These are phyloP conservation scores for Gila orcuttii DNA, from an alignment of 2,113 vertebrate species.

Conservation along the genomic window DNA sequence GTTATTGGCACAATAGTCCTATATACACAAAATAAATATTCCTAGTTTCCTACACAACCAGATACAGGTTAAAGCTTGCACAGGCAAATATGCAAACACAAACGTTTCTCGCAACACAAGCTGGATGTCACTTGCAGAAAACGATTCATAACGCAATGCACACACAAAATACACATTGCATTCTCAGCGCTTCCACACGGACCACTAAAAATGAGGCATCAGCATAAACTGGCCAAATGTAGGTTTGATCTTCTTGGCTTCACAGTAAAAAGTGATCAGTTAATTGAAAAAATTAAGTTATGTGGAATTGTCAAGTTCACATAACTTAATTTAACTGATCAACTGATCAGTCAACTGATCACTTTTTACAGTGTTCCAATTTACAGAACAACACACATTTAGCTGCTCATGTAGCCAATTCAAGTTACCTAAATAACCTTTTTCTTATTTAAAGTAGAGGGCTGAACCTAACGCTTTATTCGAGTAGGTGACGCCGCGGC, in stretches of 20 bases:
- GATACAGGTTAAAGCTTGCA: too few relatives aligned
- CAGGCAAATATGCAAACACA: not conserved
- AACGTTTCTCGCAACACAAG: not conserved
- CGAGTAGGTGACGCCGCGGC: slow-evolving; percentile 19
- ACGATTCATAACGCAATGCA: not conserved
- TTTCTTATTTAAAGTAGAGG: not conserved
- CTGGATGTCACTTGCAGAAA: not conserved
- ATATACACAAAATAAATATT: too few relatives aligned
- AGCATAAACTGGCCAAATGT: not conserved
- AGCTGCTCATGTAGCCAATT: not conserved
- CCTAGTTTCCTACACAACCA: too few relatives aligned
- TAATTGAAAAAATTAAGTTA: too few relatives aligned
- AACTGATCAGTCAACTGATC: too few relatives aligned
- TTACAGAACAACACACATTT: not conserved
- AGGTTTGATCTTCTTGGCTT: not conserved
- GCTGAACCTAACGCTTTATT: slow-evolving; percentile 21
- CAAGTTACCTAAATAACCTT: not conserved
- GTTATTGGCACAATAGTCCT: too few relatives aligned
- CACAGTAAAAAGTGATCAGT: too few relatives aligned
- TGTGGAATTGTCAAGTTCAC: too few relatives aligned
- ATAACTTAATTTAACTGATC: too few relatives aligned
- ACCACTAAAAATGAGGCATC: not conserved
- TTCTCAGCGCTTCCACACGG: not conserved
- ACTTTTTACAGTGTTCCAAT: not conserved
- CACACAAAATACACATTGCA: not conserved